Evolutionary conservation across 2,888 invertebrate species (phyloP).

Genomic region (Stenchaetothrips biformis): DNA sequence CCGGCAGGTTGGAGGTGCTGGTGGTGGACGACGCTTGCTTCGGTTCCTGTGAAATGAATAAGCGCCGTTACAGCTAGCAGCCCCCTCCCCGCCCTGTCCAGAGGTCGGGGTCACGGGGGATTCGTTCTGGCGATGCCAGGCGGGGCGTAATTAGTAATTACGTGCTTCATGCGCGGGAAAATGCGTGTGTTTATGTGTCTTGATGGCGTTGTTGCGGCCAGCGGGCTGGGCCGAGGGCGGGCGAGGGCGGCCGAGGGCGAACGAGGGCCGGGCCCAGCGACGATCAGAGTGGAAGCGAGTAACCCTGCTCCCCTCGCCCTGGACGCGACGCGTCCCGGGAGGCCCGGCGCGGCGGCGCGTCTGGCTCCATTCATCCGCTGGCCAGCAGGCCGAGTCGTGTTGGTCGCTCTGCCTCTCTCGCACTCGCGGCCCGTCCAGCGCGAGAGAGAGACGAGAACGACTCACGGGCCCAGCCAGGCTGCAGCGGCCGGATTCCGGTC

Average conservation of each 20-base stretch:
- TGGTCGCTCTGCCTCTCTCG: too few relatives aligned
- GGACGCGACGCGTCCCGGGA: background rate
- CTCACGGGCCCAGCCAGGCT: too few relatives aligned
- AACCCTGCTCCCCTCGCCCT: background rate
- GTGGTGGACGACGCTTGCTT: background rate
- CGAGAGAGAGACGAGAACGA: too few relatives aligned
- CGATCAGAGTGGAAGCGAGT: background rate
- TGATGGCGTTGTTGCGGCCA: too few relatives aligned
- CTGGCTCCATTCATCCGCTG: too few relatives aligned
- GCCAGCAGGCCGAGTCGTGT: too few relatives aligned
- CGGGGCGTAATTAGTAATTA: constrained; percentile 16
- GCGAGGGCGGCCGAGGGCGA: background rate
- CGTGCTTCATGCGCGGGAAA: constrained; percentile 4
- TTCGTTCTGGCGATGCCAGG: background rate
- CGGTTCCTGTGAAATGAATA: background rate
- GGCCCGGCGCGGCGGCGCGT: background rate
- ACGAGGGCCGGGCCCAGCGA: background rate
- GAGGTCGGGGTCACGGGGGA: background rate
- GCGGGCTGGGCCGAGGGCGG: background rate
- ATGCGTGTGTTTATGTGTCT: constrained; percentile 15
- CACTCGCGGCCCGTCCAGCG: too few relatives aligned
- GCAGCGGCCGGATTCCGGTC: too few relatives aligned
- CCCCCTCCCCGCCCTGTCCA: background rate
- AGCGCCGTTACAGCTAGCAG: background rate
- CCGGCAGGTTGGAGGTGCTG: too few relatives aligned